Evolutionary conservation across 2,113 vertebrate genomes (phyloP).

Genomic region (Alaudala cheleensis): DNA sequence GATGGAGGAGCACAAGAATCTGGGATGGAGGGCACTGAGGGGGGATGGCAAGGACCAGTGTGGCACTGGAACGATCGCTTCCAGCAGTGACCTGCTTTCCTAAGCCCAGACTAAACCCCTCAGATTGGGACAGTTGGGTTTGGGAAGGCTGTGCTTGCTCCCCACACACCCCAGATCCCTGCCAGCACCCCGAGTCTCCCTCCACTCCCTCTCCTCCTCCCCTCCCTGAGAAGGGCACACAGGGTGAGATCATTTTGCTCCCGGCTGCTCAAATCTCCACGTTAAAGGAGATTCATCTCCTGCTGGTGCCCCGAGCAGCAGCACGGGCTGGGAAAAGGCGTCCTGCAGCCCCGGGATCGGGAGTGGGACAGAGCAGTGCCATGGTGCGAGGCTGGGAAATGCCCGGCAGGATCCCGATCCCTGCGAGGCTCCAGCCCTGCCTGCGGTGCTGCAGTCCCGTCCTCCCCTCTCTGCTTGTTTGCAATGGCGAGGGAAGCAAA

Average conservation of each 20-base stretch:
- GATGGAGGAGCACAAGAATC: background rate
- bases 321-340: accelerated
- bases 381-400: accelerated
- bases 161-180: background rate
- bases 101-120: accelerated
- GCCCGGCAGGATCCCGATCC: background rate
- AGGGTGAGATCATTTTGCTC: background rate
- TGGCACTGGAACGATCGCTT: background rate
- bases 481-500: background rate
- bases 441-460: background rate
- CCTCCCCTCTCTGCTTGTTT: background rate
- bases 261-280: background rate
- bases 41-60: background rate
- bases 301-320: background rate
- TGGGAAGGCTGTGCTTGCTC: background rate
- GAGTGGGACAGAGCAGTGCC: background rate
- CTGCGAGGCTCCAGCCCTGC: background rate
- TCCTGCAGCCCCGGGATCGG: accelerated
- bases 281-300: accelerated
- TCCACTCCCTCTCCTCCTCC: accelerated
- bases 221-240: background rate
- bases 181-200: background rate
- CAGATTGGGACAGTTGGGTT: accelerated
- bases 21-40: background rate
- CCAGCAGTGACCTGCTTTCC: accelerated